Evolutionary conservation across 2,113 vertebrate genomes (phyloP), one percentile per base, ranked within the genome.

Genomic region (Strix uralensis): DNA sequence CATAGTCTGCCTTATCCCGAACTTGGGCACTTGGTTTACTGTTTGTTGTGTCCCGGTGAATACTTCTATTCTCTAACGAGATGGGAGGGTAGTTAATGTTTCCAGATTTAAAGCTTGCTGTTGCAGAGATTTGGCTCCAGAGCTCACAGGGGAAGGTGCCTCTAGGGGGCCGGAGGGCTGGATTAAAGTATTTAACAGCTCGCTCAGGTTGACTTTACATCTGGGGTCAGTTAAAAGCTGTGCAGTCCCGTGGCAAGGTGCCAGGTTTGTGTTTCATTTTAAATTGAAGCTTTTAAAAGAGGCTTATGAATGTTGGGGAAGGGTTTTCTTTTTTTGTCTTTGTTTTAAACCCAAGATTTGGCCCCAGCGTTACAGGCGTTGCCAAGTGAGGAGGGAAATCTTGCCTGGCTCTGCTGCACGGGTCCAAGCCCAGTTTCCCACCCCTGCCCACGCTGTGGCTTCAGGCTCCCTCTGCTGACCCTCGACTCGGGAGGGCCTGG

Each of bases 21-120:
- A 58, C 51, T n/a, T 23, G 61, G 46, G 36, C 30, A 11, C 75
- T 81, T 69, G 46, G 22, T 82, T 91, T 42, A 34, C 66, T 59
- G 15, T 71, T 91, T 0, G 0, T 46, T 19, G 78, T 44, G 54
- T 62, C 71, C 58, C 1, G 1, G 47, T 0, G 7, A 91, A 87
- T 54, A 79, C 51, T 87, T 85, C 6, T 20, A 29, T 73, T 90
- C 81, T 63, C 51, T 80, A 49, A 94, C 23, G 74, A 97, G 83
- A 92, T 83, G 91, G 94, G 92, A 98, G 90, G 83, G 84, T 81
- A 62, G 96, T 95, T 97, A 95, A 89, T 47, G 47, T 88, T 95
- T 94, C 92, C 96, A 92, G 97, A 96, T 96, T 96, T 97, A 91
- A 97, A 97, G 95, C 66, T 95, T 96, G 92, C 85, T 90, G 90